Base-by-base conservation (phyloP, 2,113 vertebrate genomes). In the Cheilinus undulatus region DNA sequence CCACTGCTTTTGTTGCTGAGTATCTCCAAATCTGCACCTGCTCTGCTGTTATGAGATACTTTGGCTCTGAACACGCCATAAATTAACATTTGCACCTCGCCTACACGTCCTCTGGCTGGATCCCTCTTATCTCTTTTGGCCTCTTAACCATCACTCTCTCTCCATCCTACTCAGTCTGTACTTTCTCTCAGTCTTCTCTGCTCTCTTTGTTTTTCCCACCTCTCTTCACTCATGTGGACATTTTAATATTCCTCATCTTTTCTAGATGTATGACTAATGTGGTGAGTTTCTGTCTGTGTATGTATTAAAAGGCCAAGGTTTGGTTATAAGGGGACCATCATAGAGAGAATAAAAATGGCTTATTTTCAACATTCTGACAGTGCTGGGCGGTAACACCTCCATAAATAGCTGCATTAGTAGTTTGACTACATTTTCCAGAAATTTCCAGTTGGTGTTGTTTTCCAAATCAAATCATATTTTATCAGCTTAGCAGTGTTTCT, bases 21-120 rank as follows among this genome's bases (percentile, higher is more conserved):
- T 36, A 30, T 76, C 32, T 34, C 8, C 32, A 34, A 10, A 34
- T 34, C 32, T 34, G 32, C 32, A 34, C 32, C 32, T 34, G 32
- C 32, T 34, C 32, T 34, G 14, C 51, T 73, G 50, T 57, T 36
- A 13, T 23, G 51, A 58, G n/a, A 63, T 1, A 50, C 45, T 60
- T 10, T 24, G 61, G 48, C 48, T 4, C 48, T 2, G 27, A 51
- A 45, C 62, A 26, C 2, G 1, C 32, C 43, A 13, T 36, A 19
- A 52, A 60, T 67, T 45, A 60, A 59, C 72, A 53, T 67, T 52
- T 67, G 46, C 54, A 36, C 36, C 53, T 23, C 19, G 3, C 46
- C 46, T 23, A 51, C 53, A 43, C 19, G 54, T 45, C 54, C 53
- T 36, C 0, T 8, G 19, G 22, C 64, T 46, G 22, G 5, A 5